phyloP scores from a whole-genome alignment of 2,888 invertebrate genomes.

The Dicycla oo region DNA sequence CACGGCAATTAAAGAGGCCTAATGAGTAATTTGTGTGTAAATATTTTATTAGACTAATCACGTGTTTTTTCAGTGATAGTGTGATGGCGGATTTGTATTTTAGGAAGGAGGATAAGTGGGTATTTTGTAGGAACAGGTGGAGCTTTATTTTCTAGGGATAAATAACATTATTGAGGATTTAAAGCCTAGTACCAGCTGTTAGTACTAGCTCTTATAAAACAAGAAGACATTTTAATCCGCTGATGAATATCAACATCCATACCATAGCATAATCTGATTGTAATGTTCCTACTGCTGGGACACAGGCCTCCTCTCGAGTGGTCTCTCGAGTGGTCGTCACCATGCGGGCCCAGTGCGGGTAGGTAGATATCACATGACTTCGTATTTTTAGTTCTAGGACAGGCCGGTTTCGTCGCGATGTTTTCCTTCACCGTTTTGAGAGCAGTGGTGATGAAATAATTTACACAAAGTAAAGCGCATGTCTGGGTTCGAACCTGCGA shows the following conservation, averaged over 20 bases:
- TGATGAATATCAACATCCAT: constrained; percentile 1
- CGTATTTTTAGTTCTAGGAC: too few relatives aligned
- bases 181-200: constrained; percentile 37
- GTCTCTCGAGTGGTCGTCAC: too few relatives aligned
- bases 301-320: too few relatives aligned
- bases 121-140: constrained; percentile 59
- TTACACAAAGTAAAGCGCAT: too few relatives aligned
- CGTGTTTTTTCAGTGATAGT: constrained; percentile 44
- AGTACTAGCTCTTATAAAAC: constrained; percentile 24
- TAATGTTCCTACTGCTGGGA: too few relatives aligned
- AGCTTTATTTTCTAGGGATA: constrained; percentile 30
- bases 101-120: constrained; percentile 42
- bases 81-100: constrained; percentile 50
- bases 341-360: too few relatives aligned
- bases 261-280: too few relatives aligned
- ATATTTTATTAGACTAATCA: constrained; percentile 59
- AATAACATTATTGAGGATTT: constrained; percentile 39
- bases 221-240: constrained; percentile 21
- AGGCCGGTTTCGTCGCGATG: too few relatives aligned
- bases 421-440: too few relatives aligned
- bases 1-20: constrained; percentile 71
- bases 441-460: too few relatives aligned
- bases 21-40: constrained; percentile 64
- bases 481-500: too few relatives aligned
- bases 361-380: too few relatives aligned